These are phyloP conservation scores for Oryzias sinensis DNA, from an alignment of 2,797 vertebrate genomes.

Conservation along the genomic window DNA sequence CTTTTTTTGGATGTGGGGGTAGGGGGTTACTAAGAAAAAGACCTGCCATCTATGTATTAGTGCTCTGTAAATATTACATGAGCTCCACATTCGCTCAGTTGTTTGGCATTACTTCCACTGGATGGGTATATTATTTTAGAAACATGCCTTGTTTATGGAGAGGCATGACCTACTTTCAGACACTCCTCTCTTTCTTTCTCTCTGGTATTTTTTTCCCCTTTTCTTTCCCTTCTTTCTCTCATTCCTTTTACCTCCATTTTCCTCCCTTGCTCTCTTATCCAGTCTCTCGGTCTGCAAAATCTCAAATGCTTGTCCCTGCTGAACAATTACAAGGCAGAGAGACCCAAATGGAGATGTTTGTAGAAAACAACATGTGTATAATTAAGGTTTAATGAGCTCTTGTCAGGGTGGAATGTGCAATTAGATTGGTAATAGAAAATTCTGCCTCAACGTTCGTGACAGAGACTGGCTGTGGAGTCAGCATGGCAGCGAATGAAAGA, in stretches of 20 bases:
- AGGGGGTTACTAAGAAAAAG: slow-evolving; percentile 60
- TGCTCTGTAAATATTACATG: slow-evolving; percentile 85
- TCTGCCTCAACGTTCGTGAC: slow-evolving; percentile 80
- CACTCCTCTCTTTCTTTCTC: slow-evolving; percentile 46
- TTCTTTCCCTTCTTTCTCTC: slow-evolving; percentile 15
- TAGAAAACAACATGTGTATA: slow-evolving; percentile 99
- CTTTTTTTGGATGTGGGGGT: slow-evolving; percentile 45
- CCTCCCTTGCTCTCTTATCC: slow-evolving; percentile 39
- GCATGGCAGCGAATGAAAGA: slow-evolving; percentile 69
- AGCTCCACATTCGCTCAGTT: slow-evolving; percentile 78
- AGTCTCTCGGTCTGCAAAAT: slow-evolving; percentile 71
- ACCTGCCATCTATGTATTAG: slow-evolving; percentile 82
- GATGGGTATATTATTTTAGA: slow-evolving; percentile 85
- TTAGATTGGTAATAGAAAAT: slow-evolving; percentile 90
- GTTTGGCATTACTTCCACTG: slow-evolving; percentile 81
- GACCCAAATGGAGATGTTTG: slow-evolving; percentile 99
- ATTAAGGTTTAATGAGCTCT: slow-evolving; percentile 99
- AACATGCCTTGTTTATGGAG: slow-evolving; percentile 78
- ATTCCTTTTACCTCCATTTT: slow-evolving; percentile 16
- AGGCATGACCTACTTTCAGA: slow-evolving; percentile 82
- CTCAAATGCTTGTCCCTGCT: slow-evolving; percentile 81
- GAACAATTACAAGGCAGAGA: slow-evolving; percentile 93
- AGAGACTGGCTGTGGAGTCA: slow-evolving; percentile 67
- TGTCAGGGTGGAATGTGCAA: slow-evolving; percentile 99
- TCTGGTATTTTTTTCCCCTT: slow-evolving; percentile 30